Evolutionary conservation across 2,797 vertebrate species (phyloP).

Genomic region (Centroberyx gerrardi): DNA sequence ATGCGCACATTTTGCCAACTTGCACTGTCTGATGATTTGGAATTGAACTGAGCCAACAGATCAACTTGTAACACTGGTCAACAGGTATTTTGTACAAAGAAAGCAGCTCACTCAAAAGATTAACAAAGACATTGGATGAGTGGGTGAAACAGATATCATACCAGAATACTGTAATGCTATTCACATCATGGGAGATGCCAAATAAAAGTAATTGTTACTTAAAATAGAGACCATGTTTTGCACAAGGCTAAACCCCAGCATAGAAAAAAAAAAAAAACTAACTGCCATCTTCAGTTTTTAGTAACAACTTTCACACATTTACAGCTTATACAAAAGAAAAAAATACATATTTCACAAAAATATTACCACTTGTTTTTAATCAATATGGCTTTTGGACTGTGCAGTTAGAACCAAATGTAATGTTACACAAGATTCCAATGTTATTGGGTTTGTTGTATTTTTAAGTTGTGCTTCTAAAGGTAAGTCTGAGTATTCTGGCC

Average conservation of each 20-base stretch:
- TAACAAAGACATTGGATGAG: slow-evolving; percentile 33
- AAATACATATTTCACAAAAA: slow-evolving; percentile 74
- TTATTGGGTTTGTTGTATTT: slow-evolving; percentile 50
- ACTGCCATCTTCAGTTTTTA: slow-evolving; percentile 58
- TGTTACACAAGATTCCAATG: slow-evolving; percentile 43
- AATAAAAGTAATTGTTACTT: slow-evolving; percentile 40
- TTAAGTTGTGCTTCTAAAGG: slow-evolving; percentile 78
- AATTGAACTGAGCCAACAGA: slow-evolving; percentile 44
- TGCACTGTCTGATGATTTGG: slow-evolving; percentile 43
- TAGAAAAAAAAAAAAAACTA: slow-evolving; percentile 37
- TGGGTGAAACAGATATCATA: slow-evolving; percentile 43
- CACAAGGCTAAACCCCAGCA: slow-evolving; percentile 49
- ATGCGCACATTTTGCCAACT: slow-evolving; percentile 53
- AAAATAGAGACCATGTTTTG: slow-evolving; percentile 54
- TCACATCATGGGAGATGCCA: slow-evolving; percentile 58
- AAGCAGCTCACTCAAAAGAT: slow-evolving; percentile 30
- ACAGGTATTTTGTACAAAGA: slow-evolving; percentile 52
- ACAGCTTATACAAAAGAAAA: slow-evolving; percentile 73
- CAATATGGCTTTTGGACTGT: slow-evolving; percentile 83
- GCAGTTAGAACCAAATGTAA: slow-evolving; percentile 66
- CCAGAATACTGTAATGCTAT: slow-evolving; percentile 73
- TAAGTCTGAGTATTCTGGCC: slow-evolving; percentile 51
- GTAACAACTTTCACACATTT: slow-evolving; percentile 73
- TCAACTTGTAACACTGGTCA: slow-evolving; percentile 65
- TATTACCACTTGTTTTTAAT: slow-evolving; percentile 62